Conservation (phyloP, 2,888 invertebrate genomes). For the Drosophila hamatofila region DNA sequence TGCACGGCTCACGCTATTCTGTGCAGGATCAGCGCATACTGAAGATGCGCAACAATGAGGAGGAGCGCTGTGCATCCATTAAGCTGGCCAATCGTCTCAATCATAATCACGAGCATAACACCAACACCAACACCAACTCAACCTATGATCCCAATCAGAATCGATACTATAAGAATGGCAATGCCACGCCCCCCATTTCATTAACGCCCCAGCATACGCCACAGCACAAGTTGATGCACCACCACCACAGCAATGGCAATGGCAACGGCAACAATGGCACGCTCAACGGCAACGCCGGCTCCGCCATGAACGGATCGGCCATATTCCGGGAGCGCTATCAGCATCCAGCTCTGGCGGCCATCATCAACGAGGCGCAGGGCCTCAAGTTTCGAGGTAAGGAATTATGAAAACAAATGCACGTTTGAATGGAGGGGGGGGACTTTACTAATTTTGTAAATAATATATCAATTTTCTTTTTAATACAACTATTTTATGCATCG, state of each 20-base stretch:
- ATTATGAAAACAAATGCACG: neutral
- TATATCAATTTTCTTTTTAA: neutral
- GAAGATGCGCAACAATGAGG: constrained; percentile 85
- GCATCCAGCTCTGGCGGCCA: constrained; percentile 84
- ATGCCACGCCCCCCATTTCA: constrained; percentile 67
- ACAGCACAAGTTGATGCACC: constrained; percentile 78
- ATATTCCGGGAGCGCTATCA: constrained; percentile 84
- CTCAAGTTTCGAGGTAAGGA: constrained; percentile 84
- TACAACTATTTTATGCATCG: no score
- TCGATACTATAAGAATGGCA: constrained; percentile 82
- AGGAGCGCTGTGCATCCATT: constrained; percentile 83
- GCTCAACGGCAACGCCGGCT: constrained; percentile 63
- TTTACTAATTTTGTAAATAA: neutral
- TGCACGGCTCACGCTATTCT: constrained; percentile 83
- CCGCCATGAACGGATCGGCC: constrained; percentile 78
- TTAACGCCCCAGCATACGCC: constrained; percentile 82
- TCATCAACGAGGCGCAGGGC: constrained; percentile 85
- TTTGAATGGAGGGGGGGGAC: neutral
- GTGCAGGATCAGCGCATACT: constrained; percentile 84
- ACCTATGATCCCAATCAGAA: constrained; percentile 85
- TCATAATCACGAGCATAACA: constrained; percentile 72
- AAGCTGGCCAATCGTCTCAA: constrained; percentile 82
- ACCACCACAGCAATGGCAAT: constrained; percentile 42
- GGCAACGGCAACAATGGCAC: constrained; percentile 78
- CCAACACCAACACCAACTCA: constrained; percentile 9